Evolutionary conservation across 2,113 vertebrate species (phyloP).

Genomic region (Phaethon lepturus): DNA sequence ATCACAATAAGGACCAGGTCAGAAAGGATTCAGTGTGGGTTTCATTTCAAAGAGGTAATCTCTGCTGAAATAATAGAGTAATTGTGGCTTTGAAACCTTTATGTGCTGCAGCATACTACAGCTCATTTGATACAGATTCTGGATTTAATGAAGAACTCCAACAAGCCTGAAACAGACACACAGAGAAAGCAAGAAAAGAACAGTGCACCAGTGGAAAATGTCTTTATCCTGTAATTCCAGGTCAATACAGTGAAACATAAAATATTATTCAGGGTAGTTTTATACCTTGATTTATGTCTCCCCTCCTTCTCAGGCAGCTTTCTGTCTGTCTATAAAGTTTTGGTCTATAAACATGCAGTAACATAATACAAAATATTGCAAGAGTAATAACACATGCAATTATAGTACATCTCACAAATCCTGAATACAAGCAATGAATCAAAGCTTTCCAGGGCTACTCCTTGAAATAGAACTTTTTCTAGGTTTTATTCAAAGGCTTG

Average conservation of each 20-base stretch:
- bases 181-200: slow-evolving; percentile 3
- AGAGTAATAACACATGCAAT: slow-evolving; percentile 51
- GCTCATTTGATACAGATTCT: slow-evolving; percentile 62
- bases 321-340: slow-evolving; percentile 61
- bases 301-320: slow-evolving; percentile 34
- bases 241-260: slow-evolving; percentile 52
- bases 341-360: slow-evolving; percentile 54
- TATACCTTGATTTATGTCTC: slow-evolving; percentile 53
- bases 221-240: slow-evolving; percentile 54
- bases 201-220: slow-evolving; percentile 19
- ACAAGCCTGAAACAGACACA: not conserved
- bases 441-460: slow-evolving; percentile 28
- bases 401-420: slow-evolving; percentile 49
- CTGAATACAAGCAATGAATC: slow-evolving; percentile 50
- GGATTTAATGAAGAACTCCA: slow-evolving; percentile 42
- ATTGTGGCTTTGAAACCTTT: slow-evolving; percentile 73
- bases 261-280: slow-evolving; percentile 54
- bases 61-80: slow-evolving; percentile 74
- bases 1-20: slow-evolving; percentile 74
- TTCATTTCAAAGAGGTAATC: slow-evolving; percentile 78
- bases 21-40: slow-evolving; percentile 71
- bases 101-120: slow-evolving; percentile 49
- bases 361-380: slow-evolving; percentile 52
- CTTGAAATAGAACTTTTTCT: slow-evolving; percentile 15
- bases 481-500: not conserved